phyloP scores from a whole-genome alignment of 92 coral and sea anemone species.

The Chrysogorgia sp. region DNA sequence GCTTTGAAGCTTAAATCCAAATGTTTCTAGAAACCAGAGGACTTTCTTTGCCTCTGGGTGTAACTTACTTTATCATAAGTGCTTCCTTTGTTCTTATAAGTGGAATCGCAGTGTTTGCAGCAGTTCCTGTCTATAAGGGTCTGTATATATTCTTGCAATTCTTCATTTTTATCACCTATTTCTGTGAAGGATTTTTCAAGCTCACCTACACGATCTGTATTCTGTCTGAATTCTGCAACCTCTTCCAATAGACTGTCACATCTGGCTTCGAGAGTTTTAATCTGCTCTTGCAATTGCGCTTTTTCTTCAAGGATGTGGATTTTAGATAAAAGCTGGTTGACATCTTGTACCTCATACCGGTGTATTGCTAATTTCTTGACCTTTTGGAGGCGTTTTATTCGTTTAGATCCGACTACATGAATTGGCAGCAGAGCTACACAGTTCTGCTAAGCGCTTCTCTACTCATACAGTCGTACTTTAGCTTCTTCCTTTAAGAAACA shows the following conservation, averaged over 20 bases:
- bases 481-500: slow-evolving; percentile 22
- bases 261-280: slow-evolving; percentile 17
- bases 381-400: slow-evolving; percentile 2
- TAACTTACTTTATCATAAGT: slow-evolving; percentile 28
- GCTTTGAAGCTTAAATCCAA: slow-evolving; percentile 38
- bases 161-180: slow-evolving; percentile 24
- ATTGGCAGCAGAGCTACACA: slow-evolving; percentile 31
- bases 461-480: slow-evolving; percentile 32
- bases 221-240: background rate
- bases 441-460: slow-evolving; percentile 28
- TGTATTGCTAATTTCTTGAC: slow-evolving; percentile 34
- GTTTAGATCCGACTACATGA: slow-evolving; percentile 19
- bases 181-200: slow-evolving; percentile 16
- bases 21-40: slow-evolving; percentile 51
- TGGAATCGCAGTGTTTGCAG: slow-evolving; percentile 42
- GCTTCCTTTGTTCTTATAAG: slow-evolving; percentile 16
- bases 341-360: slow-evolving; percentile 16
- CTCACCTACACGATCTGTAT: slow-evolving; percentile 4
- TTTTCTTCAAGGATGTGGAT: slow-evolving; percentile 23
- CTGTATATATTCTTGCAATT: slow-evolving; percentile 29
- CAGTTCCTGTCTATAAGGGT: slow-evolving; percentile 29
- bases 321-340: slow-evolving; percentile 4
- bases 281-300: slow-evolving; percentile 10
- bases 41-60: slow-evolving; percentile 42
- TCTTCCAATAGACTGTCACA: slow-evolving; percentile 18